Evolutionary conservation across 2,888 invertebrate species (phyloP), one percentile per base, ranked within the genome.

Genomic region (Drosophila kanekoi): DNA sequence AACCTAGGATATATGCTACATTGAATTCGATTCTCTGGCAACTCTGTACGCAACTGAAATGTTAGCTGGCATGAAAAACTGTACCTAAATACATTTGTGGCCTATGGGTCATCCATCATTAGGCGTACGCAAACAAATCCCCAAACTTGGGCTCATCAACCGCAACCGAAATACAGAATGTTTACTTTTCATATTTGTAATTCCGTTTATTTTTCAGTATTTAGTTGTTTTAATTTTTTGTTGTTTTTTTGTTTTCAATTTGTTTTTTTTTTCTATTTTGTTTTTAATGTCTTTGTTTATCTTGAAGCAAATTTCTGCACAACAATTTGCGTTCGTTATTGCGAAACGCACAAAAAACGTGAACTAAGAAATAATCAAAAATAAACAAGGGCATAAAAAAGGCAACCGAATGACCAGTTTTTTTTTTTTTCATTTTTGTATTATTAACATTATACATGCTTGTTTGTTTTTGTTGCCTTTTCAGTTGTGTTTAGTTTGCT

Each of bases 181-280:
- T 83, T 77, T 66, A 44, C 57, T 33, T 51, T 59, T 58, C 53
- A 69, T 79, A 62, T 62, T 73, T 9, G 14, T 68, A 68, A 68
- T 65, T 67, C 60, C 44, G 40, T 81, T 84, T 78, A 72, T 79
- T 81, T 65, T 76, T 77, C 65, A 72, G 67, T 28, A 28, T 28
- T 28, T 28, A 28, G 8, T 28, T 28, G 8, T 28, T 28, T 28
- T 5, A 5, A 5, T 37, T 43, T 49, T 43, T 51, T 49, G 3
- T 54, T 65, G 51, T 43, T 60, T 59, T 61, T 45, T 32, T 37
- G 44, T 5, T 43, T 51, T 45, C 38, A 41, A 13, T 62, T 57
- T 57, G 37, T 45, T 57, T 48, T 57, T 49, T 18, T 20, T 20
- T 20, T 20, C 52, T 51, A 53, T 63, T 53, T 57, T 67, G 18